A percentile compares a stretch with the other conserved stretches of the same genome.
These are phyloP conservation scores for Spea multiplicata DNA, from an alignment of 2,113 vertebrate genomes.

Conservation along the genomic window DNA sequence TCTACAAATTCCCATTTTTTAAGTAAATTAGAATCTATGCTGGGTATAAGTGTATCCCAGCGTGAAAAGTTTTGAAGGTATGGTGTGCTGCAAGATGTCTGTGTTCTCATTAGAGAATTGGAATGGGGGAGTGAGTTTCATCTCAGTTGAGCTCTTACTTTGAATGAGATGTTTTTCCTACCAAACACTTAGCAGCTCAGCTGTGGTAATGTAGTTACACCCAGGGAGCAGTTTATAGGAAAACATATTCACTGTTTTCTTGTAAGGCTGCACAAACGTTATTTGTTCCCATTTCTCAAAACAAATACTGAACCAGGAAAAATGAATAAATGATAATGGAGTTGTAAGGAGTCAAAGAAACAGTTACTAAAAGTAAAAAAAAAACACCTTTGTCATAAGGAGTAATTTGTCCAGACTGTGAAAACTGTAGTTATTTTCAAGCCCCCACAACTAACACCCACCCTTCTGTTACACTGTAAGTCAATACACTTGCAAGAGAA, in stretches of 20 bases:
- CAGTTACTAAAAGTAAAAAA: constrained; percentile 1
- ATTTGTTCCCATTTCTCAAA: constrained; percentile 38
- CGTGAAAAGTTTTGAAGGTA: neutral
- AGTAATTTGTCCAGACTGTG: constrained; percentile 60
- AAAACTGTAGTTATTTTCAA: constrained; percentile 60
- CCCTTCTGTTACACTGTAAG: constrained; percentile 53
- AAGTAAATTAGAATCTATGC: no score
- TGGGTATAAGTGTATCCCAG: neutral
- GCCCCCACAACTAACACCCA: constrained; percentile 1
- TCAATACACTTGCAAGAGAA: constrained; percentile 58
- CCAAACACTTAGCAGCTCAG: constrained; percentile 35
- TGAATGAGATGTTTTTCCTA: constrained; percentile 33
- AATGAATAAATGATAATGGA: constrained; percentile 30
- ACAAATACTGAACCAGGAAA: constrained; percentile 29
- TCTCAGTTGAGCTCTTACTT: constrained; percentile 9
- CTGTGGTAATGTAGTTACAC: constrained; percentile 36
- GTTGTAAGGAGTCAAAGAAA: constrained; percentile 10
- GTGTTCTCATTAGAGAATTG: constrained; percentile 25
- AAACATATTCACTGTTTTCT: constrained; percentile 37
- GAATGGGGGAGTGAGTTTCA: neutral
- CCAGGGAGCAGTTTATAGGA: constrained; percentile 36
- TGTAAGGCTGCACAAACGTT: constrained; percentile 19
- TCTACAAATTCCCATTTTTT: neutral
- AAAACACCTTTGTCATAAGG: constrained; percentile 16
- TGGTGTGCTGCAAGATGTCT: neutral